These are phyloP conservation scores for Calameuta filiformis DNA, from an alignment of 2,888 invertebrate species.

Conservation along the genomic window DNA sequence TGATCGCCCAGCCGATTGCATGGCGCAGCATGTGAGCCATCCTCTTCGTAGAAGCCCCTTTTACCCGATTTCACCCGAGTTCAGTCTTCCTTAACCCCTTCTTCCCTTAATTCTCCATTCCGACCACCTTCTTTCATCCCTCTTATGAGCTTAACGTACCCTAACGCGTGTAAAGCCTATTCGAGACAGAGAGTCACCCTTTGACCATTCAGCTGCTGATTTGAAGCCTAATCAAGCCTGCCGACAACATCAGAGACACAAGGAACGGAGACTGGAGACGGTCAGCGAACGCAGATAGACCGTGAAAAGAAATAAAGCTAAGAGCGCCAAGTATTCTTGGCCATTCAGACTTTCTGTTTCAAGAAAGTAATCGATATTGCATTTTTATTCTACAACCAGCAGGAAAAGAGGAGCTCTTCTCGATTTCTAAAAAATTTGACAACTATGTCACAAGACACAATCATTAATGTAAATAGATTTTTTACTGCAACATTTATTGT, in stretches of 20 bases:
- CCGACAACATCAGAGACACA: neutral
- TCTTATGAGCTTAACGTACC: constrained; percentile 11
- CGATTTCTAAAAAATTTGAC: too few relatives aligned
- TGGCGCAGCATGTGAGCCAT: constrained; percentile 21
- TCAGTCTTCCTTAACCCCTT: constrained; percentile 7
- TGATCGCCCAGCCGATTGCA: constrained; percentile 29
- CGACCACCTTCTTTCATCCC: constrained; percentile 11
- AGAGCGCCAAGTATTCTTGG: neutral
- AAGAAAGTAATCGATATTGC: too few relatives aligned
- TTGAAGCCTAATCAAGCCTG: neutral
- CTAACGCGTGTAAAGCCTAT: constrained; percentile 13
- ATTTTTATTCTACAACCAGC: too few relatives aligned
- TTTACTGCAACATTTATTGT: too few relatives aligned
- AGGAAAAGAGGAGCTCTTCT: too few relatives aligned
- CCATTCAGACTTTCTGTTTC: neutral
- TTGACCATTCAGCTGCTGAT: neutral
- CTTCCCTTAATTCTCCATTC: constrained; percentile 12
- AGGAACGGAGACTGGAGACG: neutral
- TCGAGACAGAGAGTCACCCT: constrained; percentile 17
- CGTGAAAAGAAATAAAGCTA: neutral
- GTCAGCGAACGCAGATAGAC: neutral
- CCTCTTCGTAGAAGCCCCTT: constrained; percentile 10
- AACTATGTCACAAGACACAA: too few relatives aligned
- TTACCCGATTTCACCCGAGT: neutral
- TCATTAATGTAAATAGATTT: too few relatives aligned